Evolutionary conservation across 2,797 vertebrate genomes (phyloP), one percentile per base, ranked within the genome.

Genomic region (Hirundo rustica): DNA sequence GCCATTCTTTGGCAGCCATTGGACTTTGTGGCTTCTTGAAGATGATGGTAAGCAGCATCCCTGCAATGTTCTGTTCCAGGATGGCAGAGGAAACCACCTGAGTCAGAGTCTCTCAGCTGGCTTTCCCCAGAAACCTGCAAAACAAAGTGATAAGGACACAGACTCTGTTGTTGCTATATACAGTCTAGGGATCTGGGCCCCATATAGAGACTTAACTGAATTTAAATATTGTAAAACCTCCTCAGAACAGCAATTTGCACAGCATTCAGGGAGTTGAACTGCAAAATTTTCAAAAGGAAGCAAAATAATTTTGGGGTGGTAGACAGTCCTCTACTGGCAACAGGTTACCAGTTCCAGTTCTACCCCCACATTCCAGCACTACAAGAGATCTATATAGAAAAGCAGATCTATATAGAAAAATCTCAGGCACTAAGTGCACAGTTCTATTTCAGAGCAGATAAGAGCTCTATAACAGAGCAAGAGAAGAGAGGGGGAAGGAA

Each of bases 21-120:
- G 30, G 38, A 38, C 47, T 80, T 70, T 67, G 22, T 0, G 2
- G 20, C 17, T 36, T 76, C 68, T n/a, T 60, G 27, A 45, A 44
- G 47, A 67, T 1, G 6, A n/a, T 19, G 34, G 23, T 40, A 42
- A 60, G 20, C 4, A 8, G 10, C 32, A 18, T 67, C 21, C 14
- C 29, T 61, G 50, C 25, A 48, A 16, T 2, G 23, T 23, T 44
- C 75, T 61, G 30, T 48, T 67, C 25, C 32, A 51, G 58, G 12
- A 61, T 20, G 18, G 26, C 20, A 64, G 54, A 55, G 5, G 27
- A 70, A 62, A 57, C 1, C 29, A 34, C 16, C 10, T 0, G 0
- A 30, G 8, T 16, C 38, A 48, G 36, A 15, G 23, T 40, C 57
- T 62, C 38, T 48, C 36, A 66, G 44, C n/a, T 64, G 60, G 32